Percentiles rank a stretch among this genome's conserved stretches.
Evolutionary conservation across 2,888 invertebrate genomes (phyloP).

Genomic region (Agonopterix subpropinquella): DNA sequence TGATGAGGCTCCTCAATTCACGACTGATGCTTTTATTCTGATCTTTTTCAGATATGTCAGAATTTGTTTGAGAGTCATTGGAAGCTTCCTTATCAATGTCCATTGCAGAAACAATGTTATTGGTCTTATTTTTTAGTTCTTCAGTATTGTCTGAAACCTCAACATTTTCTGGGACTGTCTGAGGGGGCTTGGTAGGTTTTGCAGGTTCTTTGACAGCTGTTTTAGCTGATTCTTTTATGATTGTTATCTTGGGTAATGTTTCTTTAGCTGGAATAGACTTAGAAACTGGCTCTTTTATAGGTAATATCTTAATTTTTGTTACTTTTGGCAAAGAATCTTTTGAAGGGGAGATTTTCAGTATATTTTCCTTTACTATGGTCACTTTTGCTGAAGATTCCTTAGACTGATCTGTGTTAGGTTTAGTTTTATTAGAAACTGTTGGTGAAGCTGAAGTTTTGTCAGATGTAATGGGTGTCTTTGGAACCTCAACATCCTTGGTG

Average conservation of each 20-base stretch:
- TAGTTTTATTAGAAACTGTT: too few relatives aligned
- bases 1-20: slow-evolving; percentile 78
- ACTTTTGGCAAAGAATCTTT: slow-evolving; percentile 4
- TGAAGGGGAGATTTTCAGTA: slow-evolving; percentile 6
- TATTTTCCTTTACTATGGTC: neutral
- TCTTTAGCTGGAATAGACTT: slow-evolving; percentile 1
- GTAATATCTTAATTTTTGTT: neutral
- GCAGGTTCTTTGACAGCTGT: slow-evolving; percentile 8
- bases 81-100: slow-evolving; percentile 32
- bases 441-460: too few relatives aligned
- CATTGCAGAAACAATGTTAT: slow-evolving; percentile 6
- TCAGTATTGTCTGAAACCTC: slow-evolving; percentile 10
- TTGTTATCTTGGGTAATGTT: neutral
- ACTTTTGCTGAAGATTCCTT: neutral
- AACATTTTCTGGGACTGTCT: neutral
- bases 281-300: slow-evolving; percentile 1
- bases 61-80: slow-evolving; percentile 42
- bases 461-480: neutral
- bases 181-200: too few relatives aligned
- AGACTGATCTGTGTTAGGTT: neutral
- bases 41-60: slow-evolving; percentile 50
- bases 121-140: neutral
- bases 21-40: slow-evolving; percentile 65
- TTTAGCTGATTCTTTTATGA: neutral
- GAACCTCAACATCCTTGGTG: neutral